Conservation (phyloP, 1,140 invertebrate genomes). For the Gonioctena quinquepunctata region DNA sequence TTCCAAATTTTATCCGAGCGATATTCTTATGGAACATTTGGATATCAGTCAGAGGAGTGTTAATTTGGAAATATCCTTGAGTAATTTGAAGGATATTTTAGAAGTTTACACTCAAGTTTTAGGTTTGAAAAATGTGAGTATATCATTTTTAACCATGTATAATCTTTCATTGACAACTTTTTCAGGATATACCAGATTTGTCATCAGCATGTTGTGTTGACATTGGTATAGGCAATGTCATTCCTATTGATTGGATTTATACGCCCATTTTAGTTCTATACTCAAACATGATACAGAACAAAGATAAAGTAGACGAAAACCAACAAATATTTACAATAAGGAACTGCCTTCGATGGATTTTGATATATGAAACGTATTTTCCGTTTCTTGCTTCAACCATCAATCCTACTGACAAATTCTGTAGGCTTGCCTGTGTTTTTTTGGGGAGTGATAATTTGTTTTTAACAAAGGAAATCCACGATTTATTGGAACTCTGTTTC, state of each 20-base stretch:
- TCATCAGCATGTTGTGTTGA: slow-evolving; percentile 36
- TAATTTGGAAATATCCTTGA: slow-evolving; percentile 54
- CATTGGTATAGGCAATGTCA: slow-evolving; percentile 57
- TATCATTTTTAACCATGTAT: too few species aligned
- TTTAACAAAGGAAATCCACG: slow-evolving; percentile 58
- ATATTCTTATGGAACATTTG: slow-evolving; percentile 58
- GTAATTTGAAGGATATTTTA: slow-evolving; percentile 58
- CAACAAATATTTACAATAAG: slow-evolving; percentile 56
- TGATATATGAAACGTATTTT: slow-evolving; percentile 64
- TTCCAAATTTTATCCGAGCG: slow-evolving; percentile 60
- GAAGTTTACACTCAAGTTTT: slow-evolving; percentile 58
- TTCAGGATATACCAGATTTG: slow-evolving; percentile 32
- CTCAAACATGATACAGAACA: slow-evolving; percentile 56
- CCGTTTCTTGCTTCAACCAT: slow-evolving; percentile 59
- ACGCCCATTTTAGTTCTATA: slow-evolving; percentile 66
- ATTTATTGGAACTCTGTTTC: slow-evolving; percentile 56
- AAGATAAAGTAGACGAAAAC: slow-evolving; percentile 46
- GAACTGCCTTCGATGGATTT: slow-evolving; percentile 62
- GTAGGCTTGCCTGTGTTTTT: slow-evolving; percentile 62
- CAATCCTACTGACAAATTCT: slow-evolving; percentile 61
- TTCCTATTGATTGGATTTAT: slow-evolving; percentile 72
- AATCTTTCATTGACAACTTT: slow-evolving; percentile 38
- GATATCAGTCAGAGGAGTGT: slow-evolving; percentile 56
- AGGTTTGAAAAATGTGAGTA: slow-evolving; percentile 53
- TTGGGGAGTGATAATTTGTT: slow-evolving; percentile 63